Percentiles rank a stretch among this genome's conserved stretches.
Conservation (phyloP, 2,113 vertebrate genomes). For the Illadopsis cleaveri region DNA sequence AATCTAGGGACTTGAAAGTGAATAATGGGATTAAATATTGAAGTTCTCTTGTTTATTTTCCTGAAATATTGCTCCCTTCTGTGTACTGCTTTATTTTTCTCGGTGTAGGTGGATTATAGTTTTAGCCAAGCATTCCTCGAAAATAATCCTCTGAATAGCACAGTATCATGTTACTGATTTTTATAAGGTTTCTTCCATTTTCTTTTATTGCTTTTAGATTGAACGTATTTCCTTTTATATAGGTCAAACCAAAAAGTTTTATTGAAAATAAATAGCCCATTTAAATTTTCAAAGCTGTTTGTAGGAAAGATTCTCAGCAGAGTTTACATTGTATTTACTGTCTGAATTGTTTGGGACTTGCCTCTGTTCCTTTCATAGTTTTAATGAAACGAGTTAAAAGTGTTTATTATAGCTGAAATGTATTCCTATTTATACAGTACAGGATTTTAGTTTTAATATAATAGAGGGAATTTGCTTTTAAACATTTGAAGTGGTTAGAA, state of each 20-base stretch:
- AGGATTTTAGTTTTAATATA: neutral
- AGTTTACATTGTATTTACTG: neutral
- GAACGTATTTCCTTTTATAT: neutral
- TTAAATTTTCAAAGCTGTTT: neutral
- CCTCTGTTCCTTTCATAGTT: neutral
- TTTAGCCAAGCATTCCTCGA: neutral
- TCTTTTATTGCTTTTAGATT: neutral
- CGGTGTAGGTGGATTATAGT: neutral
- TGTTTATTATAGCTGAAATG: conserved; percentile 4
- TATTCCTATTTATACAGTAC: neutral
- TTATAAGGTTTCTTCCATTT: neutral
- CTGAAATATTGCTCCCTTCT: neutral
- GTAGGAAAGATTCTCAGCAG: neutral
- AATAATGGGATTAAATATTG: neutral
- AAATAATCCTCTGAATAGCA: conserved; percentile 4
- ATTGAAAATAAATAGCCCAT: neutral
- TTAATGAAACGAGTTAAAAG: neutral
- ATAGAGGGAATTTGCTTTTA: neutral
- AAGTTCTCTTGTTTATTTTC: neutral
- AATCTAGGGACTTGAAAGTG: neutral
- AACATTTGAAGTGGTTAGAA: neutral
- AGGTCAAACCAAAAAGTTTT: neutral
- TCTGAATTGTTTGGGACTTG: neutral
- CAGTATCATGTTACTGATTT: neutral
- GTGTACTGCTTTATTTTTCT: neutral